These are phyloP conservation scores for Solea solea DNA, from an alignment of 2,113 vertebrate genomes.

Conservation along the genomic window DNA sequence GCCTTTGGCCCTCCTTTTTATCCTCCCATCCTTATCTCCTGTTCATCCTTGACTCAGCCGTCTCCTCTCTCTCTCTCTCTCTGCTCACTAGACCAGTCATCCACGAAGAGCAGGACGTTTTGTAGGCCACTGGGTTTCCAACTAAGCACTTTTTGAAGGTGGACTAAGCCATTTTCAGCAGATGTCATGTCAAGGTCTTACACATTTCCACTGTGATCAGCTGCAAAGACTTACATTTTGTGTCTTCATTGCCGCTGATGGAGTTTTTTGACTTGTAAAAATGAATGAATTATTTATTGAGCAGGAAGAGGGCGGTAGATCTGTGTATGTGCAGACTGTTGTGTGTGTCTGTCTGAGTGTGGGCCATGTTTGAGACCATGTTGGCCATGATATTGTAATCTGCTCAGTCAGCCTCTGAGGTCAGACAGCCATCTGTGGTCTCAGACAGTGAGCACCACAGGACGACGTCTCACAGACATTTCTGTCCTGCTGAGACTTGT, in stretches of 20 bases:
- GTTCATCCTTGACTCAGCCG: neutral
- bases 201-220: neutral
- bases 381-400: constrained; percentile 49
- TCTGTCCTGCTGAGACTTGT: neutral
- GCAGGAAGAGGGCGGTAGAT: neutral
- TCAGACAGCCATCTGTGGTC: constrained; percentile 65
- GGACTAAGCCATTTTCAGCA: neutral
- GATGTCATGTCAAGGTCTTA: neutral
- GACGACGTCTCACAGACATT: neutral
- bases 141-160: constrained; percentile 10
- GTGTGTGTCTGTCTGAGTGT: neutral
- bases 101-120: constrained; percentile 18
- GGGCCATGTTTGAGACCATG: constrained; percentile 16
- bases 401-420: constrained; percentile 43
- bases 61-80: too few species aligned
- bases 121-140: neutral
- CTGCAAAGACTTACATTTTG: too few species aligned
- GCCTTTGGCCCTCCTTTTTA: neutral
- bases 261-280: too few species aligned
- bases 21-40: neutral
- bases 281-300: neutral
- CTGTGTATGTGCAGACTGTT: neutral
- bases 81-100: constrained; percentile 4
- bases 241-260: too few species aligned
- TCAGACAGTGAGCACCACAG: constrained; percentile 40